Evolutionary conservation across 1,140 invertebrate genomes (phyloP), one percentile per base, ranked within the genome.

Genomic region (Drosophila triauraria): DNA sequence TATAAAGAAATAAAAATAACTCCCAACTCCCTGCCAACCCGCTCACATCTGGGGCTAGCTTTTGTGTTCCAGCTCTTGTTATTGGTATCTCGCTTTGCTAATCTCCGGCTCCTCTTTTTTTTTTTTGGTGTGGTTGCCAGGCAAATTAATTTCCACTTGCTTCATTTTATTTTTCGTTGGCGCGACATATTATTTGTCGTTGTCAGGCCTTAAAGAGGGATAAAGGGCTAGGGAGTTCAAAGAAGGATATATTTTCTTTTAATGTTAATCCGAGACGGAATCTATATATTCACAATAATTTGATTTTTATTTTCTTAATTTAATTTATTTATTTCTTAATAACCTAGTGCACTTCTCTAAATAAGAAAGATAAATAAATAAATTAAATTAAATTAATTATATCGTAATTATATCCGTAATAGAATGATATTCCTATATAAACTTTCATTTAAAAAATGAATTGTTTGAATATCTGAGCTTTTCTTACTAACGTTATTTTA

Each of bases 1-100:
- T 87, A 83, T 84, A 82, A 87, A 88, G 80, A 75, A 88, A 87
- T 88, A 87, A 88, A 88, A 86, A 83, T 80, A 83, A 87, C 78
- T 75, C 61, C 77, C 50, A 71, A 27, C 30, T 32, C 50, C 58
- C 43, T 8, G 13, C 42, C 0, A 30, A 17, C 27, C 32, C 43
- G 43, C 75, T 27, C 61, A 47, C 62, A 56, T 60, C 65, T 71
- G 63, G 70, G 70, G 32, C 77, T 48, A 27, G 48, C 25, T 59
- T 71, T 70, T 67, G 54, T 68, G 27, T 71, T 38, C 10, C 69
- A 72, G 30, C 57, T 54, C 50, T 44, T 51, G 56, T 35, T 75
- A 70, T 78, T 78, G 68, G 63, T 70, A 54, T 78, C 48, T 71
- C 65, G 62, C 47, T 68, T 48, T 75, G 38, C 63, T 38, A 61